These are phyloP conservation scores for Lipophrys pholis DNA, from an alignment of 2,113 vertebrate species.

Conservation along the genomic window DNA sequence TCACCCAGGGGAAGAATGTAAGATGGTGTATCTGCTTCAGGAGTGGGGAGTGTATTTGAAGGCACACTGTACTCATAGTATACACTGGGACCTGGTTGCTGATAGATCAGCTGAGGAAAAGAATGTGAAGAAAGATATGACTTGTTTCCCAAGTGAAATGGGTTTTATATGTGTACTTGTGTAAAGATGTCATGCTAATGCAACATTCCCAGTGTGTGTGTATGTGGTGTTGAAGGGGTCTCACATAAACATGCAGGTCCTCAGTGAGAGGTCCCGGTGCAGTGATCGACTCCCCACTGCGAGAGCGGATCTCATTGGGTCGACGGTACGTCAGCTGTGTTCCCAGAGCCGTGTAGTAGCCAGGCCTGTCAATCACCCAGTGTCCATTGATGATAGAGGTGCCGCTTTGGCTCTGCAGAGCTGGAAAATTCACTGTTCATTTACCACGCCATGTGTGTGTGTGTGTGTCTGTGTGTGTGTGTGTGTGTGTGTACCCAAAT, in stretches of 20 bases:
- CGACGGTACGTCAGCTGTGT: slow-evolving; percentile 91
- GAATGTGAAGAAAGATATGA: slow-evolving; percentile 10
- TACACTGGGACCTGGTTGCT: slow-evolving; percentile 77
- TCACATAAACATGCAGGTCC: slow-evolving; percentile 85
- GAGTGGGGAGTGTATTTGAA: slow-evolving; percentile 35
- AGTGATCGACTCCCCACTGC: slow-evolving; percentile 90
- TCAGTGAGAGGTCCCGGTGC: slow-evolving; percentile 91
- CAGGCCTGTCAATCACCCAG: slow-evolving; percentile 94
- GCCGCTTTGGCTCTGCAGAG: slow-evolving; percentile 86
- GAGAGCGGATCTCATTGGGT: slow-evolving; percentile 94
- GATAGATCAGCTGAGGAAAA: slow-evolving; percentile 78
- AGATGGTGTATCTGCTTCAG: slow-evolving; percentile 47
- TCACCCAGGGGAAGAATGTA: slow-evolving; percentile 63
- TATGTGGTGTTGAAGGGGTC: slow-evolving; percentile 20
- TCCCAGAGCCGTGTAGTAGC: slow-evolving; percentile 87
- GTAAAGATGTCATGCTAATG: neutral
- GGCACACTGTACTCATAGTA: slow-evolving; percentile 78
- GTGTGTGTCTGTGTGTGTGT: slow-evolving; percentile 10
- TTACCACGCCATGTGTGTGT: neutral
- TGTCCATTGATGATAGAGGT: slow-evolving; percentile 93
- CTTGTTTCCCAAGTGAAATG: neutral
- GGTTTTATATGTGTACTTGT: neutral
- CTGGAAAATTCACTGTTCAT: slow-evolving; percentile 71
- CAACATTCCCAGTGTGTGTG: neutral
- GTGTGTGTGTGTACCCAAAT: slow-evolving; percentile 71